Percentiles rank a stretch among this genome's conserved stretches.
Evolutionary conservation across 1,140 invertebrate species (phyloP).

Genomic region (Drosophila insularis): DNA sequence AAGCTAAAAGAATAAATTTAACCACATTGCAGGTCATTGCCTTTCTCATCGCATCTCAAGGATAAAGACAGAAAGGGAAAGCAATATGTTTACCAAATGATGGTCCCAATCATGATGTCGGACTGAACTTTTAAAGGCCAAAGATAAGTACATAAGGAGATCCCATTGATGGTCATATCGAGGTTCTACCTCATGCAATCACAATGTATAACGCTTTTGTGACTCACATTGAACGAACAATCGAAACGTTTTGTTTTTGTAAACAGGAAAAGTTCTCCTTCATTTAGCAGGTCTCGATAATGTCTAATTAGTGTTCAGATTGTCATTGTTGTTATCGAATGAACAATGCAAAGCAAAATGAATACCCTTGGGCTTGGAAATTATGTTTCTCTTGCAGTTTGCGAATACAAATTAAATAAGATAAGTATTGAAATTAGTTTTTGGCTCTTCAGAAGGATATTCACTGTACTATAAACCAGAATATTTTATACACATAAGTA

Average conservation of each 20-base stretch:
- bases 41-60: slow-evolving; percentile 28
- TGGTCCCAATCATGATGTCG: neutral
- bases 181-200: neutral
- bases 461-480: slow-evolving; percentile 4
- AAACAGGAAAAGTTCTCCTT: neutral
- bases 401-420: too few relatives aligned
- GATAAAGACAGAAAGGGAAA: slow-evolving; percentile 13
- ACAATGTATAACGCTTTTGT: neutral
- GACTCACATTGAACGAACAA: neutral
- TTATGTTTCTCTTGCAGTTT: too few relatives aligned
- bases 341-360: too few relatives aligned
- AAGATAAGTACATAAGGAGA: neutral
- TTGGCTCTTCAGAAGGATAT: neutral
- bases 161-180: neutral
- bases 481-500: neutral
- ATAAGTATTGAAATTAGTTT: too few relatives aligned
- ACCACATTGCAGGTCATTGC: slow-evolving; percentile 44
- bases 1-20: slow-evolving; percentile 21
- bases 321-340: too few relatives aligned
- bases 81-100: too few relatives aligned
- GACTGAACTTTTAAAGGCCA: too few relatives aligned
- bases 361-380: too few relatives aligned
- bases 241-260: neutral
- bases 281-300: slow-evolving; percentile 2
- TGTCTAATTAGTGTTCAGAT: slow-evolving; percentile 8